These are phyloP conservation scores for Eupleurogrammus muticus DNA, from an alignment of 2,797 vertebrate genomes.

Conservation along the genomic window DNA sequence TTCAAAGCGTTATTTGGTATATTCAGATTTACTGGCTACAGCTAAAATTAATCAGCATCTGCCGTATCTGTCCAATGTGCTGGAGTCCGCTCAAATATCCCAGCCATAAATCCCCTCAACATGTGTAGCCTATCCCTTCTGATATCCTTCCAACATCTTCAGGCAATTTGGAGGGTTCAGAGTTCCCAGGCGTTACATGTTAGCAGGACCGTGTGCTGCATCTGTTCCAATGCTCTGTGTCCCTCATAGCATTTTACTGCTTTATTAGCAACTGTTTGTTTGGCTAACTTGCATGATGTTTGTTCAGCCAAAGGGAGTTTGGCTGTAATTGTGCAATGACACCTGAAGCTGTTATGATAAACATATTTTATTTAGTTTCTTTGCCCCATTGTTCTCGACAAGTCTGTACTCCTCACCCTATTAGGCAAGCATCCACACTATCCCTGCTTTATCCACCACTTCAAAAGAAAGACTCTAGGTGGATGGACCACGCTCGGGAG, in stretches of 20 bases:
- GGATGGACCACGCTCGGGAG: constrained; percentile 64
- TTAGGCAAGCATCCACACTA: constrained; percentile 63
- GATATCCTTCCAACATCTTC: constrained; percentile 64
- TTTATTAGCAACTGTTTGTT: constrained; percentile 66
- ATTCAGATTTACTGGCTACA: neutral
- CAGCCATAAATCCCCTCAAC: constrained; percentile 59
- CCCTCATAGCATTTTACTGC: constrained; percentile 67
- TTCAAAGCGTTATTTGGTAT: neutral
- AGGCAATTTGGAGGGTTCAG: constrained; percentile 59
- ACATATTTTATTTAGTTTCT: constrained; percentile 59
- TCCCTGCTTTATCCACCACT: constrained; percentile 72
- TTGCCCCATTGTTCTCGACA: constrained; percentile 66
- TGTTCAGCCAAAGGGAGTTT: constrained; percentile 65
- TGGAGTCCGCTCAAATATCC: constrained; percentile 34
- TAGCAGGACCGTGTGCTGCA: constrained; percentile 49
- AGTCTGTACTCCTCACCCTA: constrained; percentile 61
- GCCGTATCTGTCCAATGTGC: constrained; percentile 19
- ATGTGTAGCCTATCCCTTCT: constrained; percentile 57
- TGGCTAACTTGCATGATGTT: constrained; percentile 44
- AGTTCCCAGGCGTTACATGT: constrained; percentile 67
- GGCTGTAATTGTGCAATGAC: constrained; percentile 53
- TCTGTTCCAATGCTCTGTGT: constrained; percentile 50
- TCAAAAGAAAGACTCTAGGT: constrained; percentile 70
- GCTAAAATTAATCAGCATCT: constrained; percentile 28
- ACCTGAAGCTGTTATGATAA: constrained; percentile 62